Percentiles rank a stretch among this genome's conserved stretches.
phyloP scores from a whole-genome alignment of 2,888 invertebrate genomes.

The Drosophila recens region DNA sequence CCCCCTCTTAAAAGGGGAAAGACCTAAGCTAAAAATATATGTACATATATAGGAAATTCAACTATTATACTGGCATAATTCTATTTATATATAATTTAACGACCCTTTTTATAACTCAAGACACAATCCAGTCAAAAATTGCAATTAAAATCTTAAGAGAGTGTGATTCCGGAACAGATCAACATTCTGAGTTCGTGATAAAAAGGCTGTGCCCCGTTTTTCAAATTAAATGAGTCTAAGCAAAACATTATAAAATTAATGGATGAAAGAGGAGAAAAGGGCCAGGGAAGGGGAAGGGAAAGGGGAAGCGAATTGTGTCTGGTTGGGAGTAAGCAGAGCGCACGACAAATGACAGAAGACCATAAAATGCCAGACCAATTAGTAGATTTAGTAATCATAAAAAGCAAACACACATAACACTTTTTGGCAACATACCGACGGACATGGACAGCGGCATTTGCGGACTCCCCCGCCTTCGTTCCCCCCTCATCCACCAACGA shows the following conservation, averaged over 20 bases:
- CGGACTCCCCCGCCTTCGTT: constrained; percentile 3
- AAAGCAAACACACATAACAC: constrained; percentile 28
- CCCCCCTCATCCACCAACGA: not conserved
- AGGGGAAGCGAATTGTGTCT: not conserved
- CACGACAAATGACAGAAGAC: constrained; percentile 37
- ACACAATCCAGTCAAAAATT: not conserved
- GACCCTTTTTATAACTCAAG: constrained; percentile 32
- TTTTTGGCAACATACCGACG: constrained; percentile 45
- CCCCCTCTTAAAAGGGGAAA: not conserved
- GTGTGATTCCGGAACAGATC: constrained; percentile 13
- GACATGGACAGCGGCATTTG: constrained; percentile 20
- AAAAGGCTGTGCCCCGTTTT: constrained; percentile 14
- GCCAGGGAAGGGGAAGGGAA: not conserved
- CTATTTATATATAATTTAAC: constrained; percentile 42
- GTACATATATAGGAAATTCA: not conserved
- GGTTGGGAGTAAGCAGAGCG: constrained; percentile 15
- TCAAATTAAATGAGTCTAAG: constrained; percentile 1
- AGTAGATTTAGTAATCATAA: constrained; percentile 59
- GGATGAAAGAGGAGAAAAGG: not conserved
- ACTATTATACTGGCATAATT: constrained; percentile 9
- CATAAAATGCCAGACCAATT: constrained; percentile 57
- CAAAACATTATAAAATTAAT: not conserved
- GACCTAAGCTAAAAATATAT: constrained; percentile 4
- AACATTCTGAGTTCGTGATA: not conserved
- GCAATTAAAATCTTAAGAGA: constrained; percentile 12